A percentile compares a stretch with the other conserved stretches of the same genome.
Evolutionary conservation across 30 jellyfish, hydroid and myxozoan genomes (phyloP).

Genomic region (Pseudorhiza aurosa): DNA sequence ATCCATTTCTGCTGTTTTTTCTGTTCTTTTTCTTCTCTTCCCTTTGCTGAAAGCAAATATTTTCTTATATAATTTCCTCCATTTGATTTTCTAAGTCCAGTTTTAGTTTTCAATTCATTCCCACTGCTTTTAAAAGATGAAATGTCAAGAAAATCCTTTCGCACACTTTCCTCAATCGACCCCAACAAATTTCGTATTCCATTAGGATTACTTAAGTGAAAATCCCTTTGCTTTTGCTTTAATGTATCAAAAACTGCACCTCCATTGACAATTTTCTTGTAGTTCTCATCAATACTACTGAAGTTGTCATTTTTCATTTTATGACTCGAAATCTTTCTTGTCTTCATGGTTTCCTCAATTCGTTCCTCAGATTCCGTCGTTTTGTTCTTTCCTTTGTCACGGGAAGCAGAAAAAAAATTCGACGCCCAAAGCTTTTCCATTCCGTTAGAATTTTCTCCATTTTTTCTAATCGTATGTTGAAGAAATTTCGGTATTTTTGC

Average conservation of each 20-base stretch:
- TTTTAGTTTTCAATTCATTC: background rate
- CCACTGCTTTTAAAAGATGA: conserved; percentile 22
- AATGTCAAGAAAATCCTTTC: conserved; percentile 33
- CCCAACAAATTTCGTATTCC: conserved; percentile 25
- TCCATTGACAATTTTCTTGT: background rate
- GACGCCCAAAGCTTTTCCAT: background rate
- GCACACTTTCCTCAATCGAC: conserved; percentile 56
- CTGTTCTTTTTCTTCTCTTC: background rate
- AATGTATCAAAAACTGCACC: background rate
- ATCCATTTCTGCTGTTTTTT: background rate
- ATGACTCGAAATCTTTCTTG: conserved; percentile 6
- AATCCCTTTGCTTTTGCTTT: background rate
- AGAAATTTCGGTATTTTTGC: too few relatives aligned
- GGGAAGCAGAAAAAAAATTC: background rate
- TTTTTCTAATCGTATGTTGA: background rate
- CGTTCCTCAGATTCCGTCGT: conserved; percentile 18
- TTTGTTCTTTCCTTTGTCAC: background rate
- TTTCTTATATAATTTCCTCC: background rate
- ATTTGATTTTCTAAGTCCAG: background rate
- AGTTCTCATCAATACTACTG: conserved; percentile 56
- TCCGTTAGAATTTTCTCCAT: background rate
- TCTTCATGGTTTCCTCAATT: background rate
- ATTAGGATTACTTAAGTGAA: background rate
- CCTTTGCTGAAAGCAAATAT: background rate
- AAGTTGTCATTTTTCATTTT: conserved; percentile 60